Base-by-base conservation (phyloP, 2,113 vertebrate genomes). In the Vulpes ferrilata region DNA sequence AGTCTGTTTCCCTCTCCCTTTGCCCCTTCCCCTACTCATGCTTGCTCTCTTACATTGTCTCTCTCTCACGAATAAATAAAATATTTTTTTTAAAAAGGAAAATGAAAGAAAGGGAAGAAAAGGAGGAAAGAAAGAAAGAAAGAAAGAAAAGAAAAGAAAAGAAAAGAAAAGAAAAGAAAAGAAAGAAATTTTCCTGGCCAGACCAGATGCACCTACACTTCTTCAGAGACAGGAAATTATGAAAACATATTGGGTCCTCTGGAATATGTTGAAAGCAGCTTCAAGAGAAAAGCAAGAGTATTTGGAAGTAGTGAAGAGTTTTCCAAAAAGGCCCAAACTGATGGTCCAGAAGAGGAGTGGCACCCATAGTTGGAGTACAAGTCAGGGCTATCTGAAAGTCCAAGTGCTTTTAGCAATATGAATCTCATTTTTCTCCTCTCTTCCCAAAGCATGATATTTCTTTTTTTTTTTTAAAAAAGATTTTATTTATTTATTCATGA, bases 371-470 rank as follows among this genome's bases (percentile, higher is more conserved):
- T 27, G 76, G 62, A 22, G 11, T 0, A 23, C 25, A 7, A 84
- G 48, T 32, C 71, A 22, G 71, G 55, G 35, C 9, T 27, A 22
- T 20, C 43, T 7, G 13, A 20, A 3, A 32, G 69, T 5, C 30
- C 57, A 51, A 10, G 0, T 59, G 65, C 6, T 65, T 30, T 20
- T 9, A 13, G 43, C 4, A 3, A 2, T 11, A 6, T 2, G n/a
- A n/a, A 32, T 16, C 59, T 94, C n/a, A 8, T 32, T 12, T 55
- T 35, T 57, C 65, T 59, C 74, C 35, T 20, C 38, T 16, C 32
- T 38, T 53, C 3, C 22, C 81, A 73, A 81, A 81, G 13, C 32
- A 0, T 32, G 67, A 3, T 57, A 27, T 35, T 23, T 79, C 55
- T 73, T n/a, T 43, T 43, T 43, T 43, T 43, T 43, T 43, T 43